phyloP scores from a whole-genome alignment of 2,113 vertebrate genomes.

The Pedionomus torquatus region DNA sequence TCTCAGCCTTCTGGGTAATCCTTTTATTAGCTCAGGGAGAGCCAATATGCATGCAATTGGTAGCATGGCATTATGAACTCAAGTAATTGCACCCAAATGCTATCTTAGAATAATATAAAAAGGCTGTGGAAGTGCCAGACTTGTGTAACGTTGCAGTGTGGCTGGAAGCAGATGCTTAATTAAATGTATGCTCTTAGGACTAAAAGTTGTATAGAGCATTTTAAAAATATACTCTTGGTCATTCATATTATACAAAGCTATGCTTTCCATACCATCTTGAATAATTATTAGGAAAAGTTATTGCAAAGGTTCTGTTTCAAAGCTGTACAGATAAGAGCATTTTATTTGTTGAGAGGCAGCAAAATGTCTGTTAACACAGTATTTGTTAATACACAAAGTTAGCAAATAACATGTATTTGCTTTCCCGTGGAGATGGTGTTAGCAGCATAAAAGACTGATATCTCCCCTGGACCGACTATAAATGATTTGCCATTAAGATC shows the following conservation, averaged over 20 bases:
- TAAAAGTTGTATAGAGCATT: not conserved
- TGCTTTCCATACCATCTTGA: not conserved
- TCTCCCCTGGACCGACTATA: not conserved
- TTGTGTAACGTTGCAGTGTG: not conserved
- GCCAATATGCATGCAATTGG: not conserved
- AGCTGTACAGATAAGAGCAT: not conserved
- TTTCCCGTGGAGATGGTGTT: not conserved
- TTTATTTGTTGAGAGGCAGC: not conserved
- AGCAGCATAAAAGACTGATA: not conserved
- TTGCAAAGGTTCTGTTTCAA: not conserved
- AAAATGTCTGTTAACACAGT: not conserved
- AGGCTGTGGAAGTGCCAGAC: not conserved
- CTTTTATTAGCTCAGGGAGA: not conserved
- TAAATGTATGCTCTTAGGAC: not conserved
- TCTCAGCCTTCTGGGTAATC: not conserved
- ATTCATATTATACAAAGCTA: not conserved
- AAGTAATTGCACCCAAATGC: not conserved
- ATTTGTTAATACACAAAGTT: not conserved
- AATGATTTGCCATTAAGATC: not conserved
- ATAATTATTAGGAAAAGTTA: not conserved
- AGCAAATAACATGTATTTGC: not conserved
- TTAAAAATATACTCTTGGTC: not conserved
- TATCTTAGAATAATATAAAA: not conserved
- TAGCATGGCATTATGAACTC: not conserved
- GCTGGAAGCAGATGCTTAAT: not conserved